Conservation (phyloP, 2,888 invertebrate genomes). For the Drosophila rellima region DNA sequence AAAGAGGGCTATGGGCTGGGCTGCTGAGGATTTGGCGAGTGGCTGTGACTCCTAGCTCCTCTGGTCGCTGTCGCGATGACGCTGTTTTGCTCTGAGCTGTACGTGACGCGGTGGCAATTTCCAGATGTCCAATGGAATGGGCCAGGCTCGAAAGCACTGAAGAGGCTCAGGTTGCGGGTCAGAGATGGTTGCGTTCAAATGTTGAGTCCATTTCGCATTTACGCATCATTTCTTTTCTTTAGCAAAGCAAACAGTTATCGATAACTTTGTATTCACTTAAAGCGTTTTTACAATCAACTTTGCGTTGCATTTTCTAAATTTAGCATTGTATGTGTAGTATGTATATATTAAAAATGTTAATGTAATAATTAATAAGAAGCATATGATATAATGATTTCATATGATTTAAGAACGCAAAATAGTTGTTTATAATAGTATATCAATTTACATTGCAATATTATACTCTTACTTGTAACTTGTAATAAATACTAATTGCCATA, state of each 20-base stretch:
- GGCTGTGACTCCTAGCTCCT: conserved; percentile 1
- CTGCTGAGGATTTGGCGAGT: conserved; percentile 37
- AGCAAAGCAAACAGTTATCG: background rate
- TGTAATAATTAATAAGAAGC: background rate
- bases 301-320: too few species aligned
- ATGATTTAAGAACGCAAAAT: background rate
- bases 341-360: background rate
- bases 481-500: conserved; percentile 42
- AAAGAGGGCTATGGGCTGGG: background rate
- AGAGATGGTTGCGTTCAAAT: conserved; percentile 11
- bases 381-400: background rate
- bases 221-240: background rate
- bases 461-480: conserved; percentile 19
- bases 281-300: too few species aligned
- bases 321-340: too few species aligned
- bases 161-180: conserved; percentile 37
- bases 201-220: conserved; percentile 1
- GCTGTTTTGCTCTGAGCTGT: conserved; percentile 44
- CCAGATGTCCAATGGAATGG: conserved; percentile 30
- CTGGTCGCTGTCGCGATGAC: conserved; percentile 17
- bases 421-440: conserved; percentile 11
- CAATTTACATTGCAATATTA: background rate
- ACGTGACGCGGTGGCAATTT: conserved; percentile 64
- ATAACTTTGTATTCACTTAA: background rate
- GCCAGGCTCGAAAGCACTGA: conserved; percentile 14